Evolutionary conservation across 1,140 invertebrate species (phyloP).

Genomic region (Drosophila navojoa): DNA sequence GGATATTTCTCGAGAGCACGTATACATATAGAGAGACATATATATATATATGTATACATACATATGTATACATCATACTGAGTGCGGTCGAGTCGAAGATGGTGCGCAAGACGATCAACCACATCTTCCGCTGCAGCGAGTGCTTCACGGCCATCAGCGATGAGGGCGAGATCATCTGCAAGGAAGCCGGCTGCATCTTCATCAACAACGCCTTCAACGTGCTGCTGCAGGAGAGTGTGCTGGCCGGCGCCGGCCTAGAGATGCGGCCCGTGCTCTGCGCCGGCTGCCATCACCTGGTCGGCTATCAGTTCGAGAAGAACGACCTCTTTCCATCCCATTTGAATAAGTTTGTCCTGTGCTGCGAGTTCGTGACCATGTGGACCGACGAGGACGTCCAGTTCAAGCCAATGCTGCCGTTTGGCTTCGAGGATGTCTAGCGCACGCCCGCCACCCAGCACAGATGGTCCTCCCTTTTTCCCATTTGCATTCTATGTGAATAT

Average conservation of each 20-base stretch:
- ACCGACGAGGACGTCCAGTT: neutral
- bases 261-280: conserved; percentile 3
- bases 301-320: conserved; percentile 28
- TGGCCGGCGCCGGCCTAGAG: conserved; percentile 1
- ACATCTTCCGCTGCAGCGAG: conserved; percentile 9
- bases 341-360: conserved; percentile 1
- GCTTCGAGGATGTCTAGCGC: neutral
- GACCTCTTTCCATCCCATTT: neutral
- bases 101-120: conserved; percentile 13
- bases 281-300: conserved; percentile 2
- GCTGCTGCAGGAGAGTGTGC: neutral
- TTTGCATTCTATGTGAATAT: neutral
- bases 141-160: conserved; percentile 18
- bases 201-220: conserved; percentile 11
- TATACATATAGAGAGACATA: neutral
- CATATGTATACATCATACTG: neutral
- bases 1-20: conserved; percentile 5
- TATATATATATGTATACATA: neutral
- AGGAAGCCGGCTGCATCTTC: conserved; percentile 1
- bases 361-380: conserved; percentile 1
- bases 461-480: too few relatives aligned
- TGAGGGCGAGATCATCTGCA: conserved; percentile 14
- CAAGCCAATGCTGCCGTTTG: neutral
- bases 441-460: neutral
- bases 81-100: neutral